Percentiles rank a stretch among this genome's conserved stretches.
Conservation (phyloP, 2,888 invertebrate genomes). For the Marronus borbonicus region DNA sequence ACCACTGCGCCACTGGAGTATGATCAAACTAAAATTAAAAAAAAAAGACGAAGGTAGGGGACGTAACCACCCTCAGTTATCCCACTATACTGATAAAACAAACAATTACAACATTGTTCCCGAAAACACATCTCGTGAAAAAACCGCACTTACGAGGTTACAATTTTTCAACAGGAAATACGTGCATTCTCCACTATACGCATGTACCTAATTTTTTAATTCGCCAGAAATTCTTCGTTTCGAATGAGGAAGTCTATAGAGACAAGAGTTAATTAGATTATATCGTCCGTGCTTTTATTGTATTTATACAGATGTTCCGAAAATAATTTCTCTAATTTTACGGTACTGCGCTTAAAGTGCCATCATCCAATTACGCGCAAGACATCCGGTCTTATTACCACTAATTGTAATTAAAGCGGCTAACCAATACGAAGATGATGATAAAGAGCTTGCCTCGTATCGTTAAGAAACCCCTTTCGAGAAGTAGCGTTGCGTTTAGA, state of each 20-base stretch:
- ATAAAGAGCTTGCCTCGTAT: slow-evolving; percentile 36
- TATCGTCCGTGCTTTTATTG: slow-evolving; percentile 40
- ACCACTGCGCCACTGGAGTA: no score
- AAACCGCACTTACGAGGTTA: background rate
- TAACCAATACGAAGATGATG: slow-evolving; percentile 43
- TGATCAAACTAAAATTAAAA: no score
- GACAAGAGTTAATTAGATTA: slow-evolving; percentile 48
- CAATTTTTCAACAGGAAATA: slow-evolving; percentile 29
- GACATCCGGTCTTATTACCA: slow-evolving; percentile 58
- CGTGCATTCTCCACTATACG: slow-evolving; percentile 13
- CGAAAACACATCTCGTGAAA: background rate
- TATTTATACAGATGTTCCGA: slow-evolving; percentile 47
- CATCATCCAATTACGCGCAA: slow-evolving; percentile 60
- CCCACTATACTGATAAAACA: no score
- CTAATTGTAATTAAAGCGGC: slow-evolving; percentile 57
- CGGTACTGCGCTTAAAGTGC: slow-evolving; percentile 52
- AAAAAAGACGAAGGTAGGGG: no score
- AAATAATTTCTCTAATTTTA: slow-evolving; percentile 48
- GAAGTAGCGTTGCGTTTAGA: background rate
- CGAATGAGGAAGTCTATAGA: slow-evolving; percentile 41
- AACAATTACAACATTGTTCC: no score
- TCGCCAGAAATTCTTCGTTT: slow-evolving; percentile 34
- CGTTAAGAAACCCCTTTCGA: slow-evolving; percentile 6
- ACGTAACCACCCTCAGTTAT: no score
- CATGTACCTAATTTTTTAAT: slow-evolving; percentile 44